Conservation (phyloP, 2,113 vertebrate genomes). For the Thamnaconus septentrionalis region DNA sequence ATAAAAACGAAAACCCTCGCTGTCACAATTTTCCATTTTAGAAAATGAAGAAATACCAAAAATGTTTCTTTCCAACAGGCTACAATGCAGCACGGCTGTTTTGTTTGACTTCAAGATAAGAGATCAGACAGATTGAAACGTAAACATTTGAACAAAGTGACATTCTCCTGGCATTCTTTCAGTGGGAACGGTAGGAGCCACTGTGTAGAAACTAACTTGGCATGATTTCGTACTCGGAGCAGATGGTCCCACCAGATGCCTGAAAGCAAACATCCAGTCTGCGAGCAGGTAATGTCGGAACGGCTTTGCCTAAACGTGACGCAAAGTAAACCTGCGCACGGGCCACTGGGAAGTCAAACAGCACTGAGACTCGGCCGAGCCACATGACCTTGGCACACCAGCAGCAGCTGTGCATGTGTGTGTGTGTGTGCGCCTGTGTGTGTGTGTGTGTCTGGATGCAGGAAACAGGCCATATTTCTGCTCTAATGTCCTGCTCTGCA, state of each 20-base stretch:
- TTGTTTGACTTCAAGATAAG: conserved; percentile 35
- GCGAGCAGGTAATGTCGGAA: conserved; percentile 24
- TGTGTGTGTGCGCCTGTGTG: not conserved
- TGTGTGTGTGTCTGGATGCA: conserved; percentile 3
- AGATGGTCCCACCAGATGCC: conserved; percentile 9
- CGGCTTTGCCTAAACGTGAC: conserved; percentile 13
- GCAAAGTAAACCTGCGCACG: conserved; percentile 16
- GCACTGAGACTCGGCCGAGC: conserved; percentile 22
- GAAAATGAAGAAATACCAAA: too few relatives aligned
- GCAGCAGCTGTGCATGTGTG: not conserved
- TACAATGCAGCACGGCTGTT: too few relatives aligned
- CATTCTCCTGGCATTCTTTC: not conserved
- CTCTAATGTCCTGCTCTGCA: conserved; percentile 20
- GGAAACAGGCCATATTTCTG: conserved; percentile 35
- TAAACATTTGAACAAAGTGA: not conserved
- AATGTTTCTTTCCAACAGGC: too few relatives aligned
- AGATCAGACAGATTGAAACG: not conserved
- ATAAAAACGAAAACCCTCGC: too few relatives aligned
- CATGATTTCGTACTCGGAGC: conserved; percentile 2
- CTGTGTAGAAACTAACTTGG: conserved; percentile 1
- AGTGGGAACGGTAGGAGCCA: not conserved
- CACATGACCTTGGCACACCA: conserved; percentile 40
- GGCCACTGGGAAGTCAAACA: conserved; percentile 30
- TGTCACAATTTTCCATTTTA: too few relatives aligned
- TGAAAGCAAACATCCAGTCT: conserved; percentile 1